phyloP scores from a whole-genome alignment of 2,797 vertebrate genomes.

The Capromys pilorides region DNA sequence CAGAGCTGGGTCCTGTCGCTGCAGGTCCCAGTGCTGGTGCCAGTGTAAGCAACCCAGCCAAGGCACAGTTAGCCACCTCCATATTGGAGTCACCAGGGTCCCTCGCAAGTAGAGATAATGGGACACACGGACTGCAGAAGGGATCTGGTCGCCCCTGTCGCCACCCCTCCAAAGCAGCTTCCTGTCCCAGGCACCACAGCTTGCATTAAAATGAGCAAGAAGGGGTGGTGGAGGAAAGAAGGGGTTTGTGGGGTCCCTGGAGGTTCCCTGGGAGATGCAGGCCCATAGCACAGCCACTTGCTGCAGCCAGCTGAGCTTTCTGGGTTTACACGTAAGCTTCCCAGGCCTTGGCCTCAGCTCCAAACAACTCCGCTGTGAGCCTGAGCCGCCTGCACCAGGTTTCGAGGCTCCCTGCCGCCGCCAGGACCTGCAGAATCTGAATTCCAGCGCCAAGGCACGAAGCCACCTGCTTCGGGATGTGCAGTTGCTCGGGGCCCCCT shows the following conservation, averaged over 20 bases:
- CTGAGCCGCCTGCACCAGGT: neutral
- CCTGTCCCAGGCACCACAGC: neutral
- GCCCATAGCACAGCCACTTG: fast-evolving
- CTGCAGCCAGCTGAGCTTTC: neutral
- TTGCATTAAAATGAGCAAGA: neutral
- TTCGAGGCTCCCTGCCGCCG: neutral
- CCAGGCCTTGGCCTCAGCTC: too few species aligned
- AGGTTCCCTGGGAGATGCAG: too few species aligned
- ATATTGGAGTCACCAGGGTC: fast-evolving
- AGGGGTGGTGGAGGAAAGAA: too few species aligned
- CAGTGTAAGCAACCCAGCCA: too few species aligned
- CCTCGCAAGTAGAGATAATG: neutral
- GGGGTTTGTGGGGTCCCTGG: too few species aligned
- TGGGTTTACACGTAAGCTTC: neutral
- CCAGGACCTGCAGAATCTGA: neutral
- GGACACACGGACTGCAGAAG: neutral
- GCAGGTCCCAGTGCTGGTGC: neutral
- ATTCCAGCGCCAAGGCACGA: too few species aligned
- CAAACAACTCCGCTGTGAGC: fast-evolving
- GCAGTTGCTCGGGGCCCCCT: neutral
- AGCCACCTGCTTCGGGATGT: neutral
- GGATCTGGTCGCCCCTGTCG: neutral
- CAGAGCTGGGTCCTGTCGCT: neutral
- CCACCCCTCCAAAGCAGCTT: neutral
- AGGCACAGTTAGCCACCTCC: fast-evolving